Conservation (phyloP, 2,113 vertebrate genomes). For the Bucco capensis region DNA sequence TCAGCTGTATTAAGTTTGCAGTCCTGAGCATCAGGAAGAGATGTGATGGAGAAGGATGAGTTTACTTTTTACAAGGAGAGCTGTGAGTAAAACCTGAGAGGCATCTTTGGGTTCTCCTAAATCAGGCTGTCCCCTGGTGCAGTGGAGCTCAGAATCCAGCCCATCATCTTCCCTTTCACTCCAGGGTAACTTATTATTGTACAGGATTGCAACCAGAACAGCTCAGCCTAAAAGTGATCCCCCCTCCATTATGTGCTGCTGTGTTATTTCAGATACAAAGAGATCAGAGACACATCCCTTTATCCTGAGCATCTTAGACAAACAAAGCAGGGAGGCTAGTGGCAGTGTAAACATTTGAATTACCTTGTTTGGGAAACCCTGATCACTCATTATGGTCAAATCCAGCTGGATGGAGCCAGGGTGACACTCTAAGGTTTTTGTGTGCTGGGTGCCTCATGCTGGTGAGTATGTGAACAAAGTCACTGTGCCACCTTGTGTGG, state of each 20-base stretch:
- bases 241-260: background rate
- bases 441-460: background rate
- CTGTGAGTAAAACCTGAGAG: background rate
- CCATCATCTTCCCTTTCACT: background rate
- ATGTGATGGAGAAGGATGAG: background rate
- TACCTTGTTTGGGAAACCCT: background rate
- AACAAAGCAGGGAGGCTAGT: background rate
- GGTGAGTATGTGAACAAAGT: fast-evolving
- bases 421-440: background rate
- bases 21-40: background rate
- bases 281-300: background rate
- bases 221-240: background rate
- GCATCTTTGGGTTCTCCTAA: background rate
- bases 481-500: fast-evolving
- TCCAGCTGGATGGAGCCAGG: background rate
- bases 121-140: background rate
- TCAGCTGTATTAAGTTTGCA: background rate
- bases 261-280: background rate
- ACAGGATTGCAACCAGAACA: background rate
- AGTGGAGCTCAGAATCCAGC: background rate
- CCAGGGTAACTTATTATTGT: background rate
- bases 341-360: background rate
- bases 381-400: background rate
- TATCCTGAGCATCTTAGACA: background rate
- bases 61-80: background rate